Conservation (phyloP, 2,888 invertebrate genomes). For the Timema cristinae region DNA sequence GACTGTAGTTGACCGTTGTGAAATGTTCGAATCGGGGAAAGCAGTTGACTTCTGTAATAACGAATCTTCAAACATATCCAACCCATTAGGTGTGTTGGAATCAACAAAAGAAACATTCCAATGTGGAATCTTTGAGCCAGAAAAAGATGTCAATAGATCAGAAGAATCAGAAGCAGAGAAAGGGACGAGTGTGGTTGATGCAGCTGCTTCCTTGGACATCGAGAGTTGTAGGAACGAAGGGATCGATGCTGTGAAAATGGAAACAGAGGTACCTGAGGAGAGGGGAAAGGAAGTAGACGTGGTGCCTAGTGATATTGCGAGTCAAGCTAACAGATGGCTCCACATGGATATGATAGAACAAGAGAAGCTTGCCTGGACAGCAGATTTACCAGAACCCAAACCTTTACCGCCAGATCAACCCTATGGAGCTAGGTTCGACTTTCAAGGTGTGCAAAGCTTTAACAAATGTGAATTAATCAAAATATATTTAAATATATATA, state of each 20-base stretch:
- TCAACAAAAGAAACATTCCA: too few species aligned
- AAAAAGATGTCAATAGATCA: background rate
- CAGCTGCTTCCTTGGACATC: background rate
- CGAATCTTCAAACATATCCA: too few species aligned
- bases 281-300: background rate
- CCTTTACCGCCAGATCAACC: slow-evolving; percentile 49
- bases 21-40: too few species aligned
- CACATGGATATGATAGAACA: slow-evolving; percentile 83
- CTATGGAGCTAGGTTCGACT: slow-evolving; percentile 80
- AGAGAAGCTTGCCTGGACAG: slow-evolving; percentile 88
- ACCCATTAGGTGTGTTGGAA: too few species aligned
- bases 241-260: background rate
- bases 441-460: slow-evolving; percentile 53
- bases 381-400: slow-evolving; percentile 55
- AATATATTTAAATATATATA: too few species aligned
- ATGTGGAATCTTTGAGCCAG: background rate
- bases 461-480: too few species aligned
- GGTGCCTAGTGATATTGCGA: background rate
- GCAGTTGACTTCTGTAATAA: too few species aligned
- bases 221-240: background rate
- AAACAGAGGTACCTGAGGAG: background rate
- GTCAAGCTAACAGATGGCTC: slow-evolving; percentile 68
- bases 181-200: background rate
- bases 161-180: background rate
- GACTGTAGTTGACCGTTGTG: too few species aligned